Conservation (phyloP, 2,113 vertebrate species). For the Cephalophus harveyi region DNA sequence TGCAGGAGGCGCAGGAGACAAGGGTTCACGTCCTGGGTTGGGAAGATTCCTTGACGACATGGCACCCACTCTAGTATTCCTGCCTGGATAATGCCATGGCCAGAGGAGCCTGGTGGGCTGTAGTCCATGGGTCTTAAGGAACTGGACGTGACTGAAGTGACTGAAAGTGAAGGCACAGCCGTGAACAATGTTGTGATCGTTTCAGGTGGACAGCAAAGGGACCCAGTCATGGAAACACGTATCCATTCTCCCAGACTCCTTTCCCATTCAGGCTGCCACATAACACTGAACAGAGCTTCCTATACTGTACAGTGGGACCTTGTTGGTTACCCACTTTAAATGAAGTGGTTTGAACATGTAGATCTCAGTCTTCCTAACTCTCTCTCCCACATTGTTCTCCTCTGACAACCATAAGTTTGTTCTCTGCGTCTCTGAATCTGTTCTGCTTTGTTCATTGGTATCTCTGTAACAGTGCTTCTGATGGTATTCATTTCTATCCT, state of each 20-base stretch:
- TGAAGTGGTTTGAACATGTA: not conserved
- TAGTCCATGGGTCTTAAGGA: too few species aligned
- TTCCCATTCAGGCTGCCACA: not conserved
- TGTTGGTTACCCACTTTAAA: not conserved
- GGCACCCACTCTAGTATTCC: too few species aligned
- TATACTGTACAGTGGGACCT: rapidly evolving
- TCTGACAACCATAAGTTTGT: not conserved
- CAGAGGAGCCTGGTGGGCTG: too few species aligned
- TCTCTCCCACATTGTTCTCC: not conserved
- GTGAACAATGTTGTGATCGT: rapidly evolving
- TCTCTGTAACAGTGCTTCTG: not conserved
- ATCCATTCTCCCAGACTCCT: not conserved
- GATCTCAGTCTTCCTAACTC: not conserved
- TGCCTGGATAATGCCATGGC: too few species aligned
- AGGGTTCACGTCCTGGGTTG: not conserved
- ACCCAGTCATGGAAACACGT: rapidly evolving
- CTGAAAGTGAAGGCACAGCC: not conserved
- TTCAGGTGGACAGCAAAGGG: not conserved
- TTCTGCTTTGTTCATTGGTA: not conserved
- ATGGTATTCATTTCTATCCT: not conserved
- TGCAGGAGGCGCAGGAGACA: not conserved
- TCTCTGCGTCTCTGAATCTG: not conserved
- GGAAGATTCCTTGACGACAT: rapidly evolving
- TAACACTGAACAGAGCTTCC: not conserved
- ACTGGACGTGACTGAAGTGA: not conserved